A percentile compares a stretch with the other conserved stretches of the same genome.
phyloP scores from a whole-genome alignment of 1,140 invertebrate species.

The Cepaea nemoralis region DNA sequence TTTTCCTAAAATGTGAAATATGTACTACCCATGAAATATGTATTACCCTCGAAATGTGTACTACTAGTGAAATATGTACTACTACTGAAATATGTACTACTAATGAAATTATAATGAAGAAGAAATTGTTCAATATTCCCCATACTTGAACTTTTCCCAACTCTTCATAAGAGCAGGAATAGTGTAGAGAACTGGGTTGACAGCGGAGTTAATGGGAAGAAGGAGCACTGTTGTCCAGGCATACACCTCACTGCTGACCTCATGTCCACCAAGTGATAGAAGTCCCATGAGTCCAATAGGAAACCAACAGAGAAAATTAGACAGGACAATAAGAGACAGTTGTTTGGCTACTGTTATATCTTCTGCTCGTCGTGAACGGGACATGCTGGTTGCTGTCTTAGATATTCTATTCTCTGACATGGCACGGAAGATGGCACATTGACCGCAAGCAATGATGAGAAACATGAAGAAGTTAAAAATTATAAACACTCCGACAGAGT shows the following conservation, averaged over 20 bases:
- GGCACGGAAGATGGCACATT: slow-evolving; percentile 28
- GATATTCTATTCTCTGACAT: neutral
- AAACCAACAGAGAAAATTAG: slow-evolving; percentile 24
- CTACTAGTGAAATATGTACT: too few species aligned
- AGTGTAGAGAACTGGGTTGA: too few species aligned
- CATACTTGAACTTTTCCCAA: neutral
- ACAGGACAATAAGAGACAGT: slow-evolving; percentile 6
- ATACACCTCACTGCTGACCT: slow-evolving; percentile 35
- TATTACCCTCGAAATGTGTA: too few species aligned
- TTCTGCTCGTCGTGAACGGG: too few species aligned
- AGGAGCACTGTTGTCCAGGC: slow-evolving; percentile 44
- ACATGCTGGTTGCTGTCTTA: neutral
- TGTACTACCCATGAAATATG: too few species aligned
- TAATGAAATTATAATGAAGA: too few species aligned
- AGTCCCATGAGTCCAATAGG: slow-evolving; percentile 43
- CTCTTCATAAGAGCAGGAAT: neutral
- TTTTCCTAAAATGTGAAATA: too few species aligned
- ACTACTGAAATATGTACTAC: too few species aligned
- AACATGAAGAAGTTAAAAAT: slow-evolving; percentile 50
- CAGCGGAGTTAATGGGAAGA: too few species aligned
- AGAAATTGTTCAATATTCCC: too few species aligned
- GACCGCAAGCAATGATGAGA: slow-evolving; percentile 46
- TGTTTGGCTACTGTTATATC: slow-evolving; percentile 10
- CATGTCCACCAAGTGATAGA: slow-evolving; percentile 36
- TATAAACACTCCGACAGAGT: slow-evolving; percentile 47